Conservation (phyloP, 2,888 invertebrate species). For the Eristalis intricaria region DNA sequence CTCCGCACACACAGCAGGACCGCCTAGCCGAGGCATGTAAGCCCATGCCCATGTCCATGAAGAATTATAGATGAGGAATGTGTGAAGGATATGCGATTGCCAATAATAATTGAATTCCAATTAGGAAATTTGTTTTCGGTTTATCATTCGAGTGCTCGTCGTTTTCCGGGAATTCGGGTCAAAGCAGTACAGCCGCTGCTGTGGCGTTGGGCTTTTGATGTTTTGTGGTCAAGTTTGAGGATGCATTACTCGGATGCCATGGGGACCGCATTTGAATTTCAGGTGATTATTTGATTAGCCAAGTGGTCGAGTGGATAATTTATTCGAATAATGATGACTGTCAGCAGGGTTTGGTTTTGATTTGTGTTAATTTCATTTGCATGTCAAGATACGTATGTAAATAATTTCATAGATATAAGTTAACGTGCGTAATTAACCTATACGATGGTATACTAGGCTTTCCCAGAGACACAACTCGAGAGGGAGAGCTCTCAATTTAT, state of each 20-base stretch:
- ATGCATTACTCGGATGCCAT: background rate
- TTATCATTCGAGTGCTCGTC: background rate
- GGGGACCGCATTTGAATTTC: background rate
- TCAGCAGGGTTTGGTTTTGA: background rate
- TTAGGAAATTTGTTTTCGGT: slow-evolving; percentile 25
- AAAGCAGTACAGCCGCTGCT: background rate
- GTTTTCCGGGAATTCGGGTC: background rate
- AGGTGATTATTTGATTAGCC: slow-evolving; percentile 31
- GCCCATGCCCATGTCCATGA: background rate
- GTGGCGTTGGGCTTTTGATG: slow-evolving; percentile 1
- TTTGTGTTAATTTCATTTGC: background rate
- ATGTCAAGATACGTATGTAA: slow-evolving; percentile 27
- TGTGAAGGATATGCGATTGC: slow-evolving; percentile 8
- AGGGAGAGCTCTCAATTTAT: background rate
- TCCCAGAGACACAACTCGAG: background rate
- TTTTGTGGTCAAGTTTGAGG: slow-evolving; percentile 1
- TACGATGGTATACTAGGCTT: slow-evolving; percentile 52
- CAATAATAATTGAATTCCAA: slow-evolving; percentile 24
- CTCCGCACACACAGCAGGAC: background rate
- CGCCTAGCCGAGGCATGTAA: background rate
- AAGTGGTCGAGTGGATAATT: background rate
- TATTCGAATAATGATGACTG: background rate
- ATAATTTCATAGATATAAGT: slow-evolving; percentile 50
- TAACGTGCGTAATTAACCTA: slow-evolving; percentile 30
- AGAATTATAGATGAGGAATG: slow-evolving; percentile 18